Conservation (phyloP, 2,888 invertebrate genomes). For the Vandiemenella viatica region DNA sequence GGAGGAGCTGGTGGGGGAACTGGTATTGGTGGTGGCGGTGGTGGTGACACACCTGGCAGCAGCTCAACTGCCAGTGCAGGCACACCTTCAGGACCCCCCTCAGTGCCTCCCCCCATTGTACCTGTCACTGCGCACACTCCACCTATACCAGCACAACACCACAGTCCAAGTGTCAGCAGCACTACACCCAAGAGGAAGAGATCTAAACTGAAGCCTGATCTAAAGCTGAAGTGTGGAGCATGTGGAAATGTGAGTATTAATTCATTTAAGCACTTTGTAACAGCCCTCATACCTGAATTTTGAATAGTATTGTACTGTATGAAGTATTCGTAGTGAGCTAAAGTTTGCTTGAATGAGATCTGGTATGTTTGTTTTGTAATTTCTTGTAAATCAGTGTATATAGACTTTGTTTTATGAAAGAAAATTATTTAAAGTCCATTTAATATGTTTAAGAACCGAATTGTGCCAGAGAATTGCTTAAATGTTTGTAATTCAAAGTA, state of each 20-base stretch:
- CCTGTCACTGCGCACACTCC: slow-evolving; percentile 18
- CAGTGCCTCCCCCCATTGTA: slow-evolving; percentile 11
- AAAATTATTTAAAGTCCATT: too few species aligned
- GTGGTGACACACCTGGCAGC: background rate
- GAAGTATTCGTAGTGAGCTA: too few species aligned
- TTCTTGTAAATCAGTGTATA: too few species aligned
- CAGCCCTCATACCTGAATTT: too few species aligned
- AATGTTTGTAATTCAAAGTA: too few species aligned
- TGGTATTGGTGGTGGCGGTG: background rate
- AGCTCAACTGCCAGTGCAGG: slow-evolving; percentile 1
- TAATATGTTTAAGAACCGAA: too few species aligned
- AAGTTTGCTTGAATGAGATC: too few species aligned
- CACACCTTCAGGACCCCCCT: slow-evolving; percentile 6
- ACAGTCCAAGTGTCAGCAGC: slow-evolving; percentile 17
- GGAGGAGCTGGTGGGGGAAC: background rate
- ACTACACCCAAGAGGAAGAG: slow-evolving; percentile 49
- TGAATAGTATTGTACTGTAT: too few species aligned
- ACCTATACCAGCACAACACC: slow-evolving; percentile 20
- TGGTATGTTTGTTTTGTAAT: too few species aligned
- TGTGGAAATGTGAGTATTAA: slow-evolving; percentile 65
- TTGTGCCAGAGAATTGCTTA: too few species aligned
- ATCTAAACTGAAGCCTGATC: slow-evolving; percentile 67
- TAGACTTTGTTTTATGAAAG: too few species aligned
- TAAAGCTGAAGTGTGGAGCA: slow-evolving; percentile 90
- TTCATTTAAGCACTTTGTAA: background rate